These are phyloP conservation scores for Mamestra configurata DNA, from an alignment of 1,140 invertebrate species.

Conservation along the genomic window DNA sequence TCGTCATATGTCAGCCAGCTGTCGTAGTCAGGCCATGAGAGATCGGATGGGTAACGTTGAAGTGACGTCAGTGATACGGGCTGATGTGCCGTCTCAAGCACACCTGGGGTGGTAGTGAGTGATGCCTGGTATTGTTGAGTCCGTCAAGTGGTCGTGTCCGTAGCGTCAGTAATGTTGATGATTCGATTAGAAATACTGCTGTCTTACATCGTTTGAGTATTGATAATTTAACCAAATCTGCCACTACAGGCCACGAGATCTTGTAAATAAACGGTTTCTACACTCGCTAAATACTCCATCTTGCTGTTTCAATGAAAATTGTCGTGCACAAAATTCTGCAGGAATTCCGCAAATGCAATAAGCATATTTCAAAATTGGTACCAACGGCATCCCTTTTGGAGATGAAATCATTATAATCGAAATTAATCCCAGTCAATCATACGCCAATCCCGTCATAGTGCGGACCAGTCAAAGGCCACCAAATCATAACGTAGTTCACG, in stretches of 20 bases:
- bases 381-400: neutral
- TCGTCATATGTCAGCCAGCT: slow-evolving; percentile 65
- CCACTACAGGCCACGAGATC: too few relatives aligned
- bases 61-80: slow-evolving; percentile 52
- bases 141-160: neutral
- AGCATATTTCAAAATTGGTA: neutral
- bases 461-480: neutral
- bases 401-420: neutral
- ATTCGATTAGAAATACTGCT: too few relatives aligned
- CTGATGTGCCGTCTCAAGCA: slow-evolving; percentile 42
- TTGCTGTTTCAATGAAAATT: too few relatives aligned
- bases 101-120: slow-evolving; percentile 14
- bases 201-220: too few relatives aligned
- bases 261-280: too few relatives aligned
- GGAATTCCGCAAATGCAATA: too few relatives aligned
- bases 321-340: too few relatives aligned
- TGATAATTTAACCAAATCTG: too few relatives aligned
- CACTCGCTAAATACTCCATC: too few relatives aligned
- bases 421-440: neutral
- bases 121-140: slow-evolving; percentile 17
- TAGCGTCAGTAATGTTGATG: neutral
- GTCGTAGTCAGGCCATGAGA: slow-evolving; percentile 48
- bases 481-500: slow-evolving; percentile 1
- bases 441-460: neutral
- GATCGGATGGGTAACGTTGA: slow-evolving; percentile 49